Base-by-base conservation (phyloP, 1,140 invertebrate genomes). In the Drusus annulatus region DNA sequence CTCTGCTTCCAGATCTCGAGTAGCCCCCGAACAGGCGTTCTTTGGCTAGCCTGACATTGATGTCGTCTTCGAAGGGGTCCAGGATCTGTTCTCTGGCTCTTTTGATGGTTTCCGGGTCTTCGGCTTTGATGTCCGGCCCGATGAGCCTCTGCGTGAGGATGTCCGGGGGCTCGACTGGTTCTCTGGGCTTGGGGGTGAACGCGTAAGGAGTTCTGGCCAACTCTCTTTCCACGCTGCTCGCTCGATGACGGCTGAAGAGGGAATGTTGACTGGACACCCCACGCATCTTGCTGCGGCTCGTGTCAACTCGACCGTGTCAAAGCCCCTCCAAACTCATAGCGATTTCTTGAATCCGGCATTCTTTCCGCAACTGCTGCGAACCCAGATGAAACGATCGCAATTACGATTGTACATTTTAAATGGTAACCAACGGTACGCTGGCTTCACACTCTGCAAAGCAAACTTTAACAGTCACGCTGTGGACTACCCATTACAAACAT, bases 151-250 rank as follows among this genome's bases (percentile, higher is more conserved):
- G 85, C 13, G 86, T 86, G 0, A 84, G 50, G 62, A 65, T 52
- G 45, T 63, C 60, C 17, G 76, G 62, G 7, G 76, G 76, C 2
- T 86, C 65, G 15, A 36, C 63, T 2, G 52, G n/a, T 10, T 78
- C 76, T 31, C 78, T 74, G 0, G 82, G 82, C 52, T 83, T 80
- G 0, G 82, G 77, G 0, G 87, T 86, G 86, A 90, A 90, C 50
- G 89, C 89, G 83, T 90, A 90, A 15, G 89, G 89, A 63, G 89
- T 90, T 76, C 89, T 90, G 1, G 89, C 88, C 2, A 90, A 83
- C 65, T 90, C 89, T 74, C 89, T 87, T 80, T 90, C 89, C 1
- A 90, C 85, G 76, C 88, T 89, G 83, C 89, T 90, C 86, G 89
- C 88, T 5, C 89, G 84, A 74, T 87, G 89, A 15, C 89, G 83